Percentiles rank a stretch among this genome's conserved stretches.
Conservation (phyloP, 2,797 vertebrate species). For the Peromyscus eremicus region DNA sequence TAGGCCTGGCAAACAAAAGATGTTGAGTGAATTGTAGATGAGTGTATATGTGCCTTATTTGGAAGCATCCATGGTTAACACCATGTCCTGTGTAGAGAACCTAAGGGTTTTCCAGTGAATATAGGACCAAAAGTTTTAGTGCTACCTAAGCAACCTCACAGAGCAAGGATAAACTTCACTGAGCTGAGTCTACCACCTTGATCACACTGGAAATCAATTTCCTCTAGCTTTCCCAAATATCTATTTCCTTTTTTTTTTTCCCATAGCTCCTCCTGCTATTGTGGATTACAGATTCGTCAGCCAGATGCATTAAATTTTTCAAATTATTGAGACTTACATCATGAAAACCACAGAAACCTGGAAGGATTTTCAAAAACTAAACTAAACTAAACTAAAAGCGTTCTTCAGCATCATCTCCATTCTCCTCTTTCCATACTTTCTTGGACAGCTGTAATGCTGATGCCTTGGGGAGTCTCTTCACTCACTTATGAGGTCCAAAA, state of each 20-base stretch:
- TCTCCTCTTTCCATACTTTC: slow-evolving; percentile 20
- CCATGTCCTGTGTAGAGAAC: not conserved
- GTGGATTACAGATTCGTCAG: not conserved
- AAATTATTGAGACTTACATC: slow-evolving; percentile 39
- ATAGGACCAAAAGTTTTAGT: not conserved
- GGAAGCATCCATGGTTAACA: not conserved
- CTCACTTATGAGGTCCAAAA: not conserved
- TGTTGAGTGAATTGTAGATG: not conserved
- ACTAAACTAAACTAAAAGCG: slow-evolving; percentile 25
- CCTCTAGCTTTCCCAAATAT: not conserved
- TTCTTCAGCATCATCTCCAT: not conserved
- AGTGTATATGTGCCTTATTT: not conserved
- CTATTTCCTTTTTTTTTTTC: not conserved
- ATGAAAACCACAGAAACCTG: slow-evolving; percentile 17
- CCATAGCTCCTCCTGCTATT: not conserved
- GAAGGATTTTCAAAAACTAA: slow-evolving; percentile 23
- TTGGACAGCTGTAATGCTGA: not conserved
- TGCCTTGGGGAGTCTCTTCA: slow-evolving; percentile 15
- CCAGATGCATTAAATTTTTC: not conserved
- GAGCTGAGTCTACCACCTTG: not conserved
- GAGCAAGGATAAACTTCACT: not conserved
- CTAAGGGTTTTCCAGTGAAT: not conserved
- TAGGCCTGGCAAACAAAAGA: not conserved
- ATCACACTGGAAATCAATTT: not conserved
- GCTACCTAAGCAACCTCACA: not conserved